Base-by-base conservation (phyloP, 2,888 invertebrate genomes). In the Caenorhabditis virilis region DNA sequence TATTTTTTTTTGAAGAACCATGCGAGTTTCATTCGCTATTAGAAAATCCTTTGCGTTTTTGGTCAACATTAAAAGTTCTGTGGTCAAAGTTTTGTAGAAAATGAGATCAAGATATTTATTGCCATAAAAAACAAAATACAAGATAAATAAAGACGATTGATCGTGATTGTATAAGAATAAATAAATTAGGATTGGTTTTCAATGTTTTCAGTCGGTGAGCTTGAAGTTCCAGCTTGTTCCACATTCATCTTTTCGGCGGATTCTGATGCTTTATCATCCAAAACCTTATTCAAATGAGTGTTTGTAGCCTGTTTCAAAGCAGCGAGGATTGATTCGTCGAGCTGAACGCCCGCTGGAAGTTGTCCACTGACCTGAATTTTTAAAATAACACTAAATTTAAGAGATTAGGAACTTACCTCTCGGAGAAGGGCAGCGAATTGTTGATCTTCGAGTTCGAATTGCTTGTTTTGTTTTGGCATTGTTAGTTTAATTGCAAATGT, bases 401-500 rank as follows among this genome's bases (percentile, higher is more conserved):
- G 2, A 35, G n/a, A 30, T 26, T 30, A n/a, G 23, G 18, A 36
- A 51, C 18, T 36, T 27, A 64, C 64, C 50, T 58, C 58, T 27
- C 54, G 52, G 18, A 64, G 50, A 35, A 64, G 20, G 26, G 53
- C 54, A 0, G 50, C 42, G 43, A 64, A 64, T 27, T 64, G 64
- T 27, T 54, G 50, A 20, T 58, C 47, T 39, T 46, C 51, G 13
- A 60, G 54, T 72, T 57, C 58, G 72, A 58, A 66, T 77, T 77
- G 45, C 68, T 67, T 51, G 23, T 35, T 47, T 13, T 35, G 33
- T 30, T 35, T 47, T 47, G 33, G 30, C 30, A 6, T 9, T 30
- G 6, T 30, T 30, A 9, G 30, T 30, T 9, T 30, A 30, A 30
- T 30, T 39, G 11, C 39, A n/a, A 38, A 5, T 38, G 38, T 11